These are phyloP conservation scores for Auanema freiburgensis DNA, from an alignment of 2,888 invertebrate species.

Conservation along the genomic window DNA sequence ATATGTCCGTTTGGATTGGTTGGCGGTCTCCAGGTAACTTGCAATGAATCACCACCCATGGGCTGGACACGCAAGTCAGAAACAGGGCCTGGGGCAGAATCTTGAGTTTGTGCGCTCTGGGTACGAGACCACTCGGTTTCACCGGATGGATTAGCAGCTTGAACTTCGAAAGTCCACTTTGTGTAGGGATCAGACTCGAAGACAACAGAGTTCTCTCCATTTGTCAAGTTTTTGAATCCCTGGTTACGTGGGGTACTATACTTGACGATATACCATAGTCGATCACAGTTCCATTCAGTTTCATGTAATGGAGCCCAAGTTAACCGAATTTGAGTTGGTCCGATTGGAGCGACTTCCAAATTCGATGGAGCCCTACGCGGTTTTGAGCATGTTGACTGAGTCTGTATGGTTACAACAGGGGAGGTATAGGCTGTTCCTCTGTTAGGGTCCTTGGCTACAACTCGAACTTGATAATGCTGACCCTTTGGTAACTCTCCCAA, in stretches of 20 bases:
- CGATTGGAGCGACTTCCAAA: slow-evolving; percentile 53
- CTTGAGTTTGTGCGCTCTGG: slow-evolving; percentile 56
- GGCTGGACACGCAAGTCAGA: slow-evolving; percentile 55
- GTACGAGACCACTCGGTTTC: slow-evolving; percentile 57
- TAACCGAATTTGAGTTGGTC: slow-evolving; percentile 62
- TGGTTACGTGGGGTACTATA: slow-evolving; percentile 50
- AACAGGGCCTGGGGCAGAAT: slow-evolving; percentile 61
- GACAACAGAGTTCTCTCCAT: slow-evolving; percentile 52
- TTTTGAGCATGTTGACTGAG: slow-evolving; percentile 48
- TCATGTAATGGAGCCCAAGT: slow-evolving; percentile 63
- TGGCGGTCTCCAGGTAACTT: slow-evolving; percentile 60
- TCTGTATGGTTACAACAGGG: slow-evolving; percentile 54
- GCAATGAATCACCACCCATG: slow-evolving; percentile 55
- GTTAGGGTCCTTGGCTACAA: slow-evolving; percentile 52
- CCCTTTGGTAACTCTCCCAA: slow-evolving; percentile 59
- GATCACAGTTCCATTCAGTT: slow-evolving; percentile 63
- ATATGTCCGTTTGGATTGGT: slow-evolving; percentile 61
- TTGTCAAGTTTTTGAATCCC: slow-evolving; percentile 55
- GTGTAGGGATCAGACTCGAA: slow-evolving; percentile 63
- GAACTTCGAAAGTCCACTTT: slow-evolving; percentile 62
- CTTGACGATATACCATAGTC: slow-evolving; percentile 63
- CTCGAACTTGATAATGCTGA: slow-evolving; percentile 50
- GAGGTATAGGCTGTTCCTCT: slow-evolving; percentile 58
- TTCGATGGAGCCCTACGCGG: slow-evolving; percentile 56
- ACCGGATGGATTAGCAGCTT: slow-evolving; percentile 63